Evolutionary conservation across 2,797 vertebrate species (phyloP).

Genomic region (Dallia pectoralis): DNA sequence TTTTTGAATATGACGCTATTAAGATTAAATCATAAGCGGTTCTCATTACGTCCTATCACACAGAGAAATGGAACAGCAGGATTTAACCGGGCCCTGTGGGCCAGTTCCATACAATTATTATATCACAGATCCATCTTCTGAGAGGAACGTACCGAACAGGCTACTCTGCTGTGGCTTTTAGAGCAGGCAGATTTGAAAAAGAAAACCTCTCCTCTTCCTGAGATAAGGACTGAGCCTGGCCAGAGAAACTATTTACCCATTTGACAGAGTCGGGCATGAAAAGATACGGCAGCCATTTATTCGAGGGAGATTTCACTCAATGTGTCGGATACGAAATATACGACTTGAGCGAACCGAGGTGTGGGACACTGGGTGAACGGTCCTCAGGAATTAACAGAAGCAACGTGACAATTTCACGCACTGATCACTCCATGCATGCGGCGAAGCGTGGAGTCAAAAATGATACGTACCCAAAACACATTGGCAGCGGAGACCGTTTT

Average conservation of each 20-base stretch:
- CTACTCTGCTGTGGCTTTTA: not conserved
- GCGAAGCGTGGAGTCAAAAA: not conserved
- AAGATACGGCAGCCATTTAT: not conserved
- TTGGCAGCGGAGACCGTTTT: not conserved
- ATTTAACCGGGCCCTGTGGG: slow-evolving; percentile 10
- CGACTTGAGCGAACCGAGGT: not conserved
- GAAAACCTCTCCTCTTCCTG: not conserved
- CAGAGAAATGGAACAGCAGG: slow-evolving; percentile 13
- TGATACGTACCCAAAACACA: not conserved
- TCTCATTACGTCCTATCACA: slow-evolving; percentile 25
- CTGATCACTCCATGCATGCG: not conserved
- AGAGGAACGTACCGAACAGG: not conserved
- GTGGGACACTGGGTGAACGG: not conserved
- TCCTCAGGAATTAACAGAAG: not conserved
- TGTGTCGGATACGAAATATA: not conserved
- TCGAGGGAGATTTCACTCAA: not conserved
- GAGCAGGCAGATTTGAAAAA: not conserved
- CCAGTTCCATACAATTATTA: not conserved
- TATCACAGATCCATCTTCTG: not conserved
- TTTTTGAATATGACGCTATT: slow-evolving; percentile 22
- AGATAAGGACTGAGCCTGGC: not conserved
- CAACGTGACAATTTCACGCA: not conserved
- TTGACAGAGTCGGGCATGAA: not conserved
- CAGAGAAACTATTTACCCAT: not conserved
- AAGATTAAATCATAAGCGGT: slow-evolving; percentile 29